Evolutionary conservation across 2,888 invertebrate genomes (phyloP), one percentile per base, ranked within the genome.

Genomic region (Ypsolopha scabrella): DNA sequence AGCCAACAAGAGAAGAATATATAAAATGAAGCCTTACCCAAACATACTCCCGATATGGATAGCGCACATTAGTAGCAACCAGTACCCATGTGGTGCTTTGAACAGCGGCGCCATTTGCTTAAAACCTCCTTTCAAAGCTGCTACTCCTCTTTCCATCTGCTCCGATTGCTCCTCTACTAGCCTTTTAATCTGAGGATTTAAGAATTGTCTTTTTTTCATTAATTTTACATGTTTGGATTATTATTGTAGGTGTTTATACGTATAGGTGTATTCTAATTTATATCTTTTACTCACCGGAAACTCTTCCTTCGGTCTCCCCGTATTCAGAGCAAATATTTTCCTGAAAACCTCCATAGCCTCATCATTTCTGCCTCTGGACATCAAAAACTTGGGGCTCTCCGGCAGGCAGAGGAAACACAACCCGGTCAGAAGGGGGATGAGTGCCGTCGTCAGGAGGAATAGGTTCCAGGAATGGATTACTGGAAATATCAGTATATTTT

Each of bases 321-420:
- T 91, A 63, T 94, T 94, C 51, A 88, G 65, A 0, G 78, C 66
- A 66, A 91, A 94, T 33, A 95, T 92, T 57, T 65, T 85, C 55
- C 79, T 79, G 58, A 93, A 90, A 3, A 93, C 87, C 4, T 74
- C 63, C 58, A 93, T 64, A 0, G 93, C 93, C 61, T 92, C 90
- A 8, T 89, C 87, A 55, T 90, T 90, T 45, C 88, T 79, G 0
- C 92, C 91, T 46, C 90, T 85, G 1, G 91, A 89, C 88, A 94
- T 90, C 4, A 94, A 79, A 72, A 92, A 94, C 72, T 93, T 93
- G 6, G 94, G 94, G 66, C 93, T 94, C 71, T 94, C 94, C 0
- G 94, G 93, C 52, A 92, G 78, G 55, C 88, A 86, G 55, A 89
- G 74, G 50, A 90, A 78, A 0, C 88, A 80, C 37, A 91, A 55